Conservation (phyloP, 1,140 invertebrate genomes). For the Acyrthosiphon pisum region DNA sequence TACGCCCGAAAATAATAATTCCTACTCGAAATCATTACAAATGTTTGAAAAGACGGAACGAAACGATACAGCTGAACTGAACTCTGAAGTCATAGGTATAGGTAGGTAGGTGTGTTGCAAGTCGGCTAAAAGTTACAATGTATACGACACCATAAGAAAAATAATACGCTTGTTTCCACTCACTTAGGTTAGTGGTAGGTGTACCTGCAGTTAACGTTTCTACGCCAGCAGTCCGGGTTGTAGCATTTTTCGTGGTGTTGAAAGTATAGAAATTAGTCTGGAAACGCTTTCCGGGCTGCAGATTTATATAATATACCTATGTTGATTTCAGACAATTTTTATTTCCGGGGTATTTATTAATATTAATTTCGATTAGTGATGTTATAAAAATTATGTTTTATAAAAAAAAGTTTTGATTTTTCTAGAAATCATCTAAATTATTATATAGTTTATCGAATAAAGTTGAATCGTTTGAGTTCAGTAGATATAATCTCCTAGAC, state of each 20-base stretch:
- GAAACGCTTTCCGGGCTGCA: neutral
- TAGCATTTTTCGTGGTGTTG: neutral
- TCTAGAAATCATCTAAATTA: neutral
- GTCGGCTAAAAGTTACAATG: neutral
- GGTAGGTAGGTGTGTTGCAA: neutral
- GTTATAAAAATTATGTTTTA: no score
- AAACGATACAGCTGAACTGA: neutral
- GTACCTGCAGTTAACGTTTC: neutral
- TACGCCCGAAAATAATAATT: neutral
- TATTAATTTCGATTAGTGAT: no score
- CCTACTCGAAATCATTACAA: neutral
- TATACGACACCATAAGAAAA: neutral
- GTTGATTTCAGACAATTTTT: neutral
- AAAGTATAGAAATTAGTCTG: neutral
- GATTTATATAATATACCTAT: neutral
- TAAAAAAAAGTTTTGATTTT: neutral
- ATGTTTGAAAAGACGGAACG: neutral
- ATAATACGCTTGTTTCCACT: neutral
- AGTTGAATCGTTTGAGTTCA: neutral
- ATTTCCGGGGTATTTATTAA: no score
- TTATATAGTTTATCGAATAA: neutral
- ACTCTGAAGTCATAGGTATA: neutral
- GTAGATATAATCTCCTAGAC: no score
- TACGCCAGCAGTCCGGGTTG: neutral
- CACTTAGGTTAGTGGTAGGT: neutral